Conservation (phyloP, 2,113 vertebrate species). For the Hyperopisus bebe region DNA sequence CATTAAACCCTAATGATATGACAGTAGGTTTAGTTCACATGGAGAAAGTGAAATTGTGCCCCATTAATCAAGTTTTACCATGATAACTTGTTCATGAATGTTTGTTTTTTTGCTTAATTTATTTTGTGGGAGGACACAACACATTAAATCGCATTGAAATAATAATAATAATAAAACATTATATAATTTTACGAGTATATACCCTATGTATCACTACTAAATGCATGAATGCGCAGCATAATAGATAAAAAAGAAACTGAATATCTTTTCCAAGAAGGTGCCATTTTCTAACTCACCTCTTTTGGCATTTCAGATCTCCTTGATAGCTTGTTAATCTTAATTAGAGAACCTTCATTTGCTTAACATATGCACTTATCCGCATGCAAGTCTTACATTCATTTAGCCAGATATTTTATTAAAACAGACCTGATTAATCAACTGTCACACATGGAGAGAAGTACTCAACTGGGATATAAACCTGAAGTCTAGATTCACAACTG, state of each 20-base stretch:
- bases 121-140: neutral
- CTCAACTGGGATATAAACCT: neutral
- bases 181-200: neutral
- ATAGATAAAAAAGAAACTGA: neutral
- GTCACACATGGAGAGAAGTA: neutral
- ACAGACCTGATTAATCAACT: neutral
- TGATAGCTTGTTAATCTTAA: constrained; percentile 4
- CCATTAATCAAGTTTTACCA: neutral
- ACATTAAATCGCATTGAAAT: neutral
- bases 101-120: neutral
- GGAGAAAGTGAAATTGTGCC: neutral
- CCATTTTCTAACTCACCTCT: neutral
- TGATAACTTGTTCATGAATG: neutral
- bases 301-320: neutral
- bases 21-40: neutral
- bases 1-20: neutral
- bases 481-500: neutral
- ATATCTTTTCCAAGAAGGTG: neutral
- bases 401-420: neutral
- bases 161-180: neutral
- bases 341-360: neutral
- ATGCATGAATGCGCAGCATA: neutral
- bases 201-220: neutral
- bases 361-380: neutral
- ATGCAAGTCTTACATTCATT: neutral